A percentile compares a stretch with the other conserved stretches of the same genome.
These are phyloP conservation scores for Rhynchophorus ferrugineus DNA, from an alignment of 1,140 invertebrate species.

Conservation along the genomic window DNA sequence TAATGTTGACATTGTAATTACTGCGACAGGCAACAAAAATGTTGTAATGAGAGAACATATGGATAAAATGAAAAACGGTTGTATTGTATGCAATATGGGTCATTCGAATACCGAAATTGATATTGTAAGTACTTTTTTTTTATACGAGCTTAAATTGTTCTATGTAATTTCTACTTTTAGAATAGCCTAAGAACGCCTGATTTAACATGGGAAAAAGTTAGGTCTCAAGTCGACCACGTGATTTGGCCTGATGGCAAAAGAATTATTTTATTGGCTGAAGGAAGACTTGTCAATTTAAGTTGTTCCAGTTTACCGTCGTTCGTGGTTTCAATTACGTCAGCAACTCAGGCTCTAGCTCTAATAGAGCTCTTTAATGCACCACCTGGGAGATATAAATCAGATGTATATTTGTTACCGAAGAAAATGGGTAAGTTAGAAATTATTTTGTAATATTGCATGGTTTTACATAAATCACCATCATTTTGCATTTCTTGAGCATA, in stretches of 20 bases:
- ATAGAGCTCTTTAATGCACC: constrained; percentile 97
- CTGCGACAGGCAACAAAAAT: constrained; percentile 95
- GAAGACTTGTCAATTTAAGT: constrained; percentile 89
- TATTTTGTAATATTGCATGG: neutral
- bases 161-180: constrained; percentile 46
- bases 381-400: constrained; percentile 86
- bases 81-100: constrained; percentile 96
- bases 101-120: constrained; percentile 98
- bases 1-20: constrained; percentile 89
- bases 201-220: constrained; percentile 93
- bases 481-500: constrained; percentile 17
- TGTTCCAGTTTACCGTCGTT: constrained; percentile 97
- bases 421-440: constrained; percentile 76
- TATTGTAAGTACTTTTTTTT: constrained; percentile 58
- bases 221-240: constrained; percentile 95
- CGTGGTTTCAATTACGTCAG: constrained; percentile 91
- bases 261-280: constrained; percentile 90
- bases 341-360: constrained; percentile 89
- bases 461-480: no score
- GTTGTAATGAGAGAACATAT: constrained; percentile 91
- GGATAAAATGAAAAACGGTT: constrained; percentile 96
- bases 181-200: constrained; percentile 89
- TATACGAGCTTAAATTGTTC: constrained; percentile 9
- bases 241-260: constrained; percentile 92
- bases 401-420: constrained; percentile 95